These are phyloP conservation scores for Coenonympha glycerion DNA, from an alignment of 2,888 invertebrate species.

Conservation along the genomic window DNA sequence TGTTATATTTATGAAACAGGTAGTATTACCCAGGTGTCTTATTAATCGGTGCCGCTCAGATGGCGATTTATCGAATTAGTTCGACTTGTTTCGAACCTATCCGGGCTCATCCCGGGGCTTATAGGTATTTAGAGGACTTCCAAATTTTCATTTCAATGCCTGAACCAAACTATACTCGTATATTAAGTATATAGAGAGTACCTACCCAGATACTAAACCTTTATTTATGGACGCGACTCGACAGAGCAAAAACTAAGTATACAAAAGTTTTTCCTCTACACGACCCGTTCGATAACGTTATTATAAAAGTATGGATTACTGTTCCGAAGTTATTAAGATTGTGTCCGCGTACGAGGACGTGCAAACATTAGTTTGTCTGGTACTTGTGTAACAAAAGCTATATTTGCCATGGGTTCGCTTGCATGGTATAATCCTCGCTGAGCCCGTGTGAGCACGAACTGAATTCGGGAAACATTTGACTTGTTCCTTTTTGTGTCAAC, in stretches of 20 bases:
- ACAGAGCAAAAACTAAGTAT: slow-evolving; percentile 17
- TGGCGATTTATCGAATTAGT: neutral
- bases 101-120: neutral
- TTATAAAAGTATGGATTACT: slow-evolving; percentile 22
- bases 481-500: slow-evolving; percentile 20
- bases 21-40: too few species aligned
- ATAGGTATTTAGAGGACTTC: neutral
- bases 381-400: slow-evolving; percentile 26
- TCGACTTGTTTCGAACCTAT: neutral
- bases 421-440: slow-evolving; percentile 38
- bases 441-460: slow-evolving; percentile 30
- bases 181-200: neutral
- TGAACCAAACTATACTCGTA: neutral
- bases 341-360: slow-evolving; percentile 19
- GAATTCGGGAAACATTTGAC: slow-evolving; percentile 21
- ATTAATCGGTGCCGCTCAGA: neutral
- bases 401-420: slow-evolving; percentile 22
- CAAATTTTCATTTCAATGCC: neutral
- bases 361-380: slow-evolving; percentile 20
- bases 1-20: too few species aligned
- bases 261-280: slow-evolving; percentile 14
- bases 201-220: neutral
- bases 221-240: slow-evolving; percentile 9
- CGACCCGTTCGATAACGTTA: slow-evolving; percentile 16
- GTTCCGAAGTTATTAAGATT: slow-evolving; percentile 19